These are phyloP conservation scores for Drosophila buzzatii DNA, from an alignment of 2,888 invertebrate species.

Conservation along the genomic window DNA sequence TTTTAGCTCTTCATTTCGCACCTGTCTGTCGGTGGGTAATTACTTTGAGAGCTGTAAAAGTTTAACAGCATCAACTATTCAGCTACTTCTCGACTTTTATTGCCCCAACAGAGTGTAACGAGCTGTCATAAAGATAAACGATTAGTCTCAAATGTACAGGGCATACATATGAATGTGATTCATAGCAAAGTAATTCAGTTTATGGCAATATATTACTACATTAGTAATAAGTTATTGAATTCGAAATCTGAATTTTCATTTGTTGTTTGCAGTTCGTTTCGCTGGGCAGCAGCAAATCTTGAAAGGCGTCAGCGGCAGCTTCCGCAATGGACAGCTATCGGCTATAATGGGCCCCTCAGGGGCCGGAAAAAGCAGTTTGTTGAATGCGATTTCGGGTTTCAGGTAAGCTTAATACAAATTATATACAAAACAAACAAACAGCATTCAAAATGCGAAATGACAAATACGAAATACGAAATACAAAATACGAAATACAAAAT, in stretches of 20 bases:
- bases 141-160: not conserved
- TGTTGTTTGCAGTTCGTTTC: slow-evolving; percentile 84
- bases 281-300: slow-evolving; percentile 87
- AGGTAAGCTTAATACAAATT: slow-evolving; percentile 85
- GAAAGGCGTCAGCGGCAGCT: slow-evolving; percentile 88
- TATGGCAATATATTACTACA: not conserved
- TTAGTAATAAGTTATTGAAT: not conserved
- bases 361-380: slow-evolving; percentile 91
- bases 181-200: not conserved
- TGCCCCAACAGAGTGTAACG: not conserved
- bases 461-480: not conserved
- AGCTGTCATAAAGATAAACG: not conserved
- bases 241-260: slow-evolving; percentile 3
- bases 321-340: slow-evolving; percentile 88
- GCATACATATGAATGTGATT: not conserved
- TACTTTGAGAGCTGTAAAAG: not conserved
- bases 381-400: slow-evolving; percentile 92
- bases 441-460: slow-evolving; percentile 8
- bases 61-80: not conserved
- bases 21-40: not conserved
- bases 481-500: not conserved
- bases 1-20: slow-evolving; percentile 1
- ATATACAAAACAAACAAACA: not conserved
- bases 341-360: slow-evolving; percentile 90
- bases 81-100: slow-evolving; percentile 3